A percentile compares a stretch with the other conserved stretches of the same genome.
These are phyloP conservation scores for Novumbra hubbsi DNA, from an alignment of 2,797 vertebrate genomes.

Conservation along the genomic window DNA sequence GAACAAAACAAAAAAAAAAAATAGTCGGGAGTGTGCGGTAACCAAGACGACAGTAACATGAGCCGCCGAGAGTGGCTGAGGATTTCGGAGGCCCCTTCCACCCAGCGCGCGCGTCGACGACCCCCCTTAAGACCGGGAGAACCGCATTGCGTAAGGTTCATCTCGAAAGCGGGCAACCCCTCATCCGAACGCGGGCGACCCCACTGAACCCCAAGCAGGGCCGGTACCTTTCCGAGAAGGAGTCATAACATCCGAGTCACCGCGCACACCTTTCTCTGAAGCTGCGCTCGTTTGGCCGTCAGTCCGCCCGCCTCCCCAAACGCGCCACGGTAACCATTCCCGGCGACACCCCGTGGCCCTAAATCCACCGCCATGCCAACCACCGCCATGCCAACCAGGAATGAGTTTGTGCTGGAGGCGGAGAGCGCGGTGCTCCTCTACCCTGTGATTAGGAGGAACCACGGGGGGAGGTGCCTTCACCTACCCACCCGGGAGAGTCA, in stretches of 20 bases:
- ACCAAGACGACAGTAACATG: conserved; percentile 77
- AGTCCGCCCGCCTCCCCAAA: conserved; percentile 23
- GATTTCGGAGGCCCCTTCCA: conserved; percentile 41
- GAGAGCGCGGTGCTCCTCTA: conserved; percentile 24
- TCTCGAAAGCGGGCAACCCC: conserved; percentile 24
- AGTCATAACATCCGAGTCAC: conserved; percentile 11
- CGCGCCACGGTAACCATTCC: conserved; percentile 5
- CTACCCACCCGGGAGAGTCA: conserved; percentile 35
- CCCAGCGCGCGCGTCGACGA: conserved; percentile 30
- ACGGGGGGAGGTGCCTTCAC: conserved; percentile 50
- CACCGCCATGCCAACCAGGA: conserved; percentile 59
- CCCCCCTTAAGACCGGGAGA: conserved; percentile 53
- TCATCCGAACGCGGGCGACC: conserved; percentile 15
- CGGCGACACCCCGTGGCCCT: conserved; percentile 11
- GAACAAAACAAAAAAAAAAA: conserved; percentile 69
- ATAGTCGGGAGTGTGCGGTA: conserved; percentile 68
- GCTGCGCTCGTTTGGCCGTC: conserved; percentile 49
- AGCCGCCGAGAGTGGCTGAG: conserved; percentile 70
- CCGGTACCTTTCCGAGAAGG: conserved; percentile 25
- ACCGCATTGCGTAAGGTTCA: conserved; percentile 41
- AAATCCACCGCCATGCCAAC: conserved; percentile 40
- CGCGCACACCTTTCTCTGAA: no score
- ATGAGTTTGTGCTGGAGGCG: conserved; percentile 54
- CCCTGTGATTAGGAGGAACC: conserved; percentile 10
- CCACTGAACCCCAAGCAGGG: neutral